phyloP scores from a whole-genome alignment of 2,797 vertebrate species.

The Darevskia nairensis region DNA sequence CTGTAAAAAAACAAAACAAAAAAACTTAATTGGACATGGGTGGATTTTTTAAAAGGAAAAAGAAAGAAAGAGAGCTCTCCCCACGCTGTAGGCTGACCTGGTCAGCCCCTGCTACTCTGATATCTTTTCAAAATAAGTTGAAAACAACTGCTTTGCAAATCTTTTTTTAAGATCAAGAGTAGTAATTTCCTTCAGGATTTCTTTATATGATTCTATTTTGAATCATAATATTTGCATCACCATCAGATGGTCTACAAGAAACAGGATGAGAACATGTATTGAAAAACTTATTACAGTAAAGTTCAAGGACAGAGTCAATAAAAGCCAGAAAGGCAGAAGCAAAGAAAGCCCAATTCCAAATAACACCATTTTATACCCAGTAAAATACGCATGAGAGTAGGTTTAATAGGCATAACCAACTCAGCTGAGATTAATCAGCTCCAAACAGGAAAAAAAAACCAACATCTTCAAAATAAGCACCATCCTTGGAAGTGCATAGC shows the following conservation, averaged over 20 bases:
- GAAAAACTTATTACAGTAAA: not conserved
- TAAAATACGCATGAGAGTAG: too few species aligned
- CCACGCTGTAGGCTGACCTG: not conserved
- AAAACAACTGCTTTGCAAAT: not conserved
- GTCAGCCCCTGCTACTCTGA: not conserved
- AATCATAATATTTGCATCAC: not conserved
- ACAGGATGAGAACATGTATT: not conserved
- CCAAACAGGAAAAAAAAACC: not conserved
- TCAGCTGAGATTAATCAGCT: not conserved
- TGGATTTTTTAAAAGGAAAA: not conserved
- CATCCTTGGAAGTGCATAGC: not conserved
- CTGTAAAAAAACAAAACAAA: not conserved
- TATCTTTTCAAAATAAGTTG: not conserved
- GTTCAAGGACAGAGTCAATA: not conserved
- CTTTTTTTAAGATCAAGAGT: not conserved
- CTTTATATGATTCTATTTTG: not conserved
- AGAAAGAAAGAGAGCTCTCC: not conserved
- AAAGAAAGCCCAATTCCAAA: not conserved
- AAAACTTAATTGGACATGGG: not conserved
- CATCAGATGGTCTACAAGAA: too few species aligned
- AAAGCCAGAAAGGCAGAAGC: not conserved
- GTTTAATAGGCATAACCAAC: not conserved
- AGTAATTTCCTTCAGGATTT: not conserved
- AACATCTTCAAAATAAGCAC: not conserved
- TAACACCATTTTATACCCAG: not conserved